A percentile compares a stretch with the other conserved stretches of the same genome.
Evolutionary conservation across 1,140 invertebrate species (phyloP).

Genomic region (Maniola jurtina): DNA sequence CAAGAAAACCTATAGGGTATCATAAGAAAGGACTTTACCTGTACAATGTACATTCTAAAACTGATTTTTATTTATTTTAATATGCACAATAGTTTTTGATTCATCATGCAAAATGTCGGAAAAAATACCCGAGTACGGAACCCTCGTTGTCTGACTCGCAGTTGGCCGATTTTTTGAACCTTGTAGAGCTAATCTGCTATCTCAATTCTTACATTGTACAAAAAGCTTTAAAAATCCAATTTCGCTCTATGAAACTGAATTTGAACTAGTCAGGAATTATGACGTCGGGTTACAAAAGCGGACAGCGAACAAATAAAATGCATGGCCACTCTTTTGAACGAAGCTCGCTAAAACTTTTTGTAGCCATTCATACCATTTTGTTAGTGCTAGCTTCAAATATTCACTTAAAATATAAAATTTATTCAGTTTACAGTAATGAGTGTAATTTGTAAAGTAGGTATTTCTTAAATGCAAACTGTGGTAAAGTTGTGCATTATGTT

Average conservation of each 20-base stretch:
- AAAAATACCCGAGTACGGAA: too few relatives aligned
- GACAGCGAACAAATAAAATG: constrained; percentile 26
- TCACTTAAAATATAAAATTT: not conserved
- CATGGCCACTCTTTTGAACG: constrained; percentile 17
- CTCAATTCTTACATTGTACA: not conserved
- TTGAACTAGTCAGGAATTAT: constrained; percentile 21
- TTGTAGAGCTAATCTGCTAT: not conserved
- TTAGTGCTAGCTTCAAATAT: constrained; percentile 7
- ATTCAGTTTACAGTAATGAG: not conserved
- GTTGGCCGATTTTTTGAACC: too few relatives aligned
- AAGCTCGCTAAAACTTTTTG: constrained; percentile 7
- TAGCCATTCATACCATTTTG: constrained; percentile 15
- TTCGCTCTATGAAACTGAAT: constrained; percentile 21
- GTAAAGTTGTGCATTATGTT: too few relatives aligned
- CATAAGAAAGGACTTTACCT: too few relatives aligned
- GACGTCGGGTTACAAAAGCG: constrained; percentile 23
- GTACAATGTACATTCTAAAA: too few relatives aligned
- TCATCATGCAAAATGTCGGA: too few relatives aligned
- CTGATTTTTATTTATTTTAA: too few relatives aligned
- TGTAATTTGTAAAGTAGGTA: too few relatives aligned
- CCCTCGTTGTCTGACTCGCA: too few relatives aligned
- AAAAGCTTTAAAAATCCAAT: not conserved
- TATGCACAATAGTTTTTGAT: too few relatives aligned
- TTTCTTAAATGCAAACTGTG: not conserved
- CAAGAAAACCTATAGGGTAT: too few relatives aligned